phyloP scores from a whole-genome alignment of 2,888 invertebrate species.

The Cepaea hortensis region DNA sequence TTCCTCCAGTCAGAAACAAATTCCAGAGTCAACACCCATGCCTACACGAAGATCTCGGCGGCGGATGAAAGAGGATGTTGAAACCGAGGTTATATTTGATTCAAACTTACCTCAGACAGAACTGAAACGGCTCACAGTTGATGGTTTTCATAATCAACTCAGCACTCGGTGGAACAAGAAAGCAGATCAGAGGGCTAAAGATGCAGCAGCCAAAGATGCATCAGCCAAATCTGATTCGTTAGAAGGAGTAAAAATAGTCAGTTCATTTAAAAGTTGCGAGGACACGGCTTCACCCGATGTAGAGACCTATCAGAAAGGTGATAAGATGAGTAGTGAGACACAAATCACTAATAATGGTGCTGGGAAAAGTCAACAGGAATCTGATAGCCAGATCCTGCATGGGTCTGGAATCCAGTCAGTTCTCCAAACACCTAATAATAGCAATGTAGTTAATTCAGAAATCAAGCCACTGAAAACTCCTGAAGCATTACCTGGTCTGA shows the following conservation, averaged over 20 bases:
- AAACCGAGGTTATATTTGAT: slow-evolving; percentile 11
- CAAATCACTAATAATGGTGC: neutral
- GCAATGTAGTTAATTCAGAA: neutral
- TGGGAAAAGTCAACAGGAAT: neutral
- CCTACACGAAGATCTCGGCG: slow-evolving; percentile 39
- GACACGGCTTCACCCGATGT: slow-evolving; percentile 1
- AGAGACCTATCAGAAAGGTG: neutral
- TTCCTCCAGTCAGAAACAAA: neutral
- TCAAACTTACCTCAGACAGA: slow-evolving; percentile 36
- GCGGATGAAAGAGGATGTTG: slow-evolving; percentile 21
- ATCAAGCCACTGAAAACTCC: neutral
- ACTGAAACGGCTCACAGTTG: slow-evolving; percentile 47
- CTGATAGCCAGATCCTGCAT: neutral
- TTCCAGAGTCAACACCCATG: neutral
- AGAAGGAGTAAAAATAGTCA: neutral
- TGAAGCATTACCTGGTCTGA: neutral
- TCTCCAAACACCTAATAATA: neutral
- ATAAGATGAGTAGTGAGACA: neutral
- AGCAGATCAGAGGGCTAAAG: neutral
- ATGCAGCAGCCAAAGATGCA: neutral
- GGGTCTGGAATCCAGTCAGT: neutral
- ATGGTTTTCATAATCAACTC: slow-evolving; percentile 47
- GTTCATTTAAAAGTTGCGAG: slow-evolving; percentile 19
- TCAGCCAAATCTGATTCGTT: too few relatives aligned
- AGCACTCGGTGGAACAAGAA: neutral